These are phyloP conservation scores for Dallia pectoralis DNA, from an alignment of 2,797 vertebrate species.

Conservation along the genomic window DNA sequence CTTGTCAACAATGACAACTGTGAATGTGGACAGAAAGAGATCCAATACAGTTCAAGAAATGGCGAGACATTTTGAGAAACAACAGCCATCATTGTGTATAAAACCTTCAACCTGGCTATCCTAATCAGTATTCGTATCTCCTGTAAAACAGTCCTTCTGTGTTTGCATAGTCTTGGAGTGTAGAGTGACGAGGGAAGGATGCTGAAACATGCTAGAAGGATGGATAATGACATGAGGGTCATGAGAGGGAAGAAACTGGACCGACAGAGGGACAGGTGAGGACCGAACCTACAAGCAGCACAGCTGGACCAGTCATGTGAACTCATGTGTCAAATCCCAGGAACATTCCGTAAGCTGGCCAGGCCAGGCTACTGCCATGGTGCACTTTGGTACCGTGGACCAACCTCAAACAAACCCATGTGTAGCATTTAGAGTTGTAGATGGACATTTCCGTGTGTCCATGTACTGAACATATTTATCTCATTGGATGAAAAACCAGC, in stretches of 20 bases:
- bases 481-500: not conserved
- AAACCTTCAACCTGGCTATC: not conserved
- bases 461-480: not conserved
- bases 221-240: conserved; percentile 40
- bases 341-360: conserved; percentile 24
- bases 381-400: conserved; percentile 15
- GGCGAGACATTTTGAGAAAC: conserved; percentile 17
- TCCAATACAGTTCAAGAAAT: not conserved
- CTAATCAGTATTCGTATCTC: conserved; percentile 13
- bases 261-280: conserved; percentile 62
- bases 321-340: conserved; percentile 16
- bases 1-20: conserved; percentile 30
- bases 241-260: conserved; percentile 26
- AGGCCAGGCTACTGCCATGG: conserved; percentile 1
- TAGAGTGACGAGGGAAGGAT: conserved; percentile 18
- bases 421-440: conserved; percentile 14
- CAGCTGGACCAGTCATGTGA: conserved; percentile 70
- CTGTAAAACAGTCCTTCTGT: conserved; percentile 36
- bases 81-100: conserved; percentile 15
- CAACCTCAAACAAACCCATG: conserved; percentile 45
- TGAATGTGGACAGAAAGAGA: conserved; percentile 23
- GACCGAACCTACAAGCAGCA: conserved; percentile 62
- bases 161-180: conserved; percentile 41
- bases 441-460: conserved; percentile 39
- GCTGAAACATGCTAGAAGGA: conserved; percentile 18